Conservation (phyloP, 2,797 vertebrate species). For the Channa striata region DNA sequence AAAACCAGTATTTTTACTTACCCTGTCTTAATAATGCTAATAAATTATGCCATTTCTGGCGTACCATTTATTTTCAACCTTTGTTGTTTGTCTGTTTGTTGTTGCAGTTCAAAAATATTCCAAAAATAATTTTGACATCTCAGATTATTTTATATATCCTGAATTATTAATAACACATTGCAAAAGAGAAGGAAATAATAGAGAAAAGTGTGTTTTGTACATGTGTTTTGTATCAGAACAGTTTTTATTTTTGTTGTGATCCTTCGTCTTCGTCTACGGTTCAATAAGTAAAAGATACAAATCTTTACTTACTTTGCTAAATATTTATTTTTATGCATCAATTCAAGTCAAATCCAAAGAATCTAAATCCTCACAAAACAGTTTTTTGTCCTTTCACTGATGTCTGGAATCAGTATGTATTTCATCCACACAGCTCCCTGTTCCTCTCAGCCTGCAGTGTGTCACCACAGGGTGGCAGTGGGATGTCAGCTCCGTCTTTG, state of each 20-base stretch:
- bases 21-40: conserved; percentile 43
- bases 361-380: neutral
- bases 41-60: conserved; percentile 53
- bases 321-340: neutral
- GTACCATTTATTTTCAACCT: neutral
- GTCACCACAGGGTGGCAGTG: conserved; percentile 55
- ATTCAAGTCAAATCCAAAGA: neutral
- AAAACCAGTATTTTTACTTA: conserved; percentile 9
- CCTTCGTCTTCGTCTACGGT: neutral
- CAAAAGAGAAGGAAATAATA: neutral
- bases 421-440: neutral
- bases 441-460: neutral
- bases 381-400: neutral
- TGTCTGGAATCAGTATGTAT: neutral
- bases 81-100: neutral
- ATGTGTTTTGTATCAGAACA: conserved; percentile 6
- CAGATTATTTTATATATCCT: neutral
- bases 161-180: neutral
- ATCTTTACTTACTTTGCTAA: too few species aligned
- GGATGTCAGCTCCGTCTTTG: neutral
- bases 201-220: conserved; percentile 22
- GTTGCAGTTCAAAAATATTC: too few species aligned
- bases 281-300: neutral
- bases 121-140: neutral
- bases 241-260: neutral